These are phyloP conservation scores for Paraescarpia echinospica DNA, from an alignment of 1,140 invertebrate genomes.

Conservation along the genomic window DNA sequence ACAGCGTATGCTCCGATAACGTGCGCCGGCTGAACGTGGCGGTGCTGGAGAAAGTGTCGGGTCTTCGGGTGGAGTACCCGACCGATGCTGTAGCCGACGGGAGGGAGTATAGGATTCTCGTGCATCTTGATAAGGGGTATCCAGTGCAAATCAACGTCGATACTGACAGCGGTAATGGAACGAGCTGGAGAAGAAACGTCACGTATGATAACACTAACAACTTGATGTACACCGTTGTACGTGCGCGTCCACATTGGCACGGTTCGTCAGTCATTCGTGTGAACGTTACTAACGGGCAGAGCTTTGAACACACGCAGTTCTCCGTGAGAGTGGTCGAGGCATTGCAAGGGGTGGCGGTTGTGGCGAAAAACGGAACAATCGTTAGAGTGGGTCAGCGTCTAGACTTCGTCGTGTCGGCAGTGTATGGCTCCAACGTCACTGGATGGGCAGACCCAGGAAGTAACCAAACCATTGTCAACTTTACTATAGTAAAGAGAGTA, in stretches of 20 bases:
- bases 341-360: background rate
- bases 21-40: background rate
- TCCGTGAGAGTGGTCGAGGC: background rate
- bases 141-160: background rate
- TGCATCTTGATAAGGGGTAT: background rate
- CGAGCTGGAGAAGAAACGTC: background rate
- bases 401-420: background rate
- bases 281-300: background rate
- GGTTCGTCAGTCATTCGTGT: background rate
- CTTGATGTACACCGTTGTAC: background rate
- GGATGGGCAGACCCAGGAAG: background rate
- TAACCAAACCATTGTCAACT: background rate
- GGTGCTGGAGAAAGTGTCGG: background rate
- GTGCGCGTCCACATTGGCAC: background rate
- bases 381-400: too few species aligned
- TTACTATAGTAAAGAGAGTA: background rate
- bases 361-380: background rate
- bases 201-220: background rate
- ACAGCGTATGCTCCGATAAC: background rate
- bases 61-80: background rate
- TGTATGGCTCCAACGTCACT: background rate
- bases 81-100: background rate
- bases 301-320: background rate
- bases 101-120: background rate
- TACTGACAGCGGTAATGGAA: too few species aligned